Percentiles rank a stretch among this genome's conserved stretches.
Evolutionary conservation across 53 echinoderm and acorn worm genomes (phyloP).

Genomic region (Mesocentrotus franciscanus): DNA sequence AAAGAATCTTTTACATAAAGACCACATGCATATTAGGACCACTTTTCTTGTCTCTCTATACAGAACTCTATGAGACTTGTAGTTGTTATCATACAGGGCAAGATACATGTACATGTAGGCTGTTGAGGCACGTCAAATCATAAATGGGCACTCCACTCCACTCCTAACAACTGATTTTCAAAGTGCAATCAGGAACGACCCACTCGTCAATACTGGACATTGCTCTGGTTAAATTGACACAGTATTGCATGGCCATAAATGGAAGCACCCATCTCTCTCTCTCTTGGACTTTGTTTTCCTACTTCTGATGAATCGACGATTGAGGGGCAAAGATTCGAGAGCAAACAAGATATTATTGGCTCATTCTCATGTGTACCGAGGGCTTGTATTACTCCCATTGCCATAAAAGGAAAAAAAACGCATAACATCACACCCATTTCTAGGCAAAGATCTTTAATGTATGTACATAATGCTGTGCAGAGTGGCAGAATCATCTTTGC

Average conservation of each 20-base stretch:
- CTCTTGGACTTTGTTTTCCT: neutral
- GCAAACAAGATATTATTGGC: conserved; percentile 11
- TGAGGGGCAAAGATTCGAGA: neutral
- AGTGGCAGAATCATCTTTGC: too few relatives aligned
- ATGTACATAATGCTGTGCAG: too few relatives aligned
- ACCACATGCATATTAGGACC: too few relatives aligned
- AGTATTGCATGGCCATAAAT: conserved; percentile 13
- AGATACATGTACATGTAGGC: neutral
- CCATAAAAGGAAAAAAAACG: conserved; percentile 1
- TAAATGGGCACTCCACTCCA: neutral
- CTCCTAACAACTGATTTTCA: neutral
- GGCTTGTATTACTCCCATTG: neutral
- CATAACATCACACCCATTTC: neutral
- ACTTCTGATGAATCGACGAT: neutral
- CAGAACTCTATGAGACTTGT: too few relatives aligned
- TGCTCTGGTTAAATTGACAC: conserved; percentile 44
- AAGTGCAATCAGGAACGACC: conserved; percentile 16
- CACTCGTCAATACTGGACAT: conserved; percentile 1
- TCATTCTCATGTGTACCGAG: neutral
- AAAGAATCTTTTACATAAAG: too few relatives aligned
- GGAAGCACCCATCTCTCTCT: neutral
- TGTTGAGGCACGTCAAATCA: neutral
- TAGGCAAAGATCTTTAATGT: neutral
- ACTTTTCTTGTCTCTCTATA: too few relatives aligned
- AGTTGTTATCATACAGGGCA: too few relatives aligned